Evolutionary conservation across 2,888 invertebrate genomes (phyloP).

Genomic region (Troides aeacus): DNA sequence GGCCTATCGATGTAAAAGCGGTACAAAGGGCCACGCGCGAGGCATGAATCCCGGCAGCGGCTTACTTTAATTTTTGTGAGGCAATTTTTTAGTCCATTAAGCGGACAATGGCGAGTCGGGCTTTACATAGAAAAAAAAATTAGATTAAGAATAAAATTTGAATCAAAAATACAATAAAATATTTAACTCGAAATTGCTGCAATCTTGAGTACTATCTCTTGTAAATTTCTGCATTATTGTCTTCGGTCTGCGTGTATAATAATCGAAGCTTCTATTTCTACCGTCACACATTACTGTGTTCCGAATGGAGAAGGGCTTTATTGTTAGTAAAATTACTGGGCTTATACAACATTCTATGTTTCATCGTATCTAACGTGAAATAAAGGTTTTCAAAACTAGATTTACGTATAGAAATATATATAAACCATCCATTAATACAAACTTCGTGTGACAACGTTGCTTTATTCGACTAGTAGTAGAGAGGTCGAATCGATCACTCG

Average conservation of each 20-base stretch:
- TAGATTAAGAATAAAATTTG: not conserved
- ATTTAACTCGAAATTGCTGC: no score
- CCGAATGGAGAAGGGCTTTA: no score
- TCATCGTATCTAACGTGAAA: no score
- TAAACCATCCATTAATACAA: no score
- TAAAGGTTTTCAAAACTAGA: not conserved
- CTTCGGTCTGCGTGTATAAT: no score
- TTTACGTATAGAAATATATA: not conserved
- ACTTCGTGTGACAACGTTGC: not conserved
- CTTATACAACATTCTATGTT: no score
- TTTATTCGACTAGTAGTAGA: slow-evolving; percentile 4
- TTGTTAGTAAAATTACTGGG: no score
- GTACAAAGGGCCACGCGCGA: slow-evolving; percentile 23
- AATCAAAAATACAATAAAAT: not conserved
- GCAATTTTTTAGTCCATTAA: slow-evolving; percentile 56
- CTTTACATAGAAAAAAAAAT: not conserved
- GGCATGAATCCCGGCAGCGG: slow-evolving; percentile 32
- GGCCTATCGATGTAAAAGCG: slow-evolving; percentile 61
- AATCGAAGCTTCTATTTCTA: no score
- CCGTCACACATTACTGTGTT: no score
- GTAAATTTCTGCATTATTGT: no score
- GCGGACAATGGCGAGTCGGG: slow-evolving; percentile 30
- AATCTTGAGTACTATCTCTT: no score
- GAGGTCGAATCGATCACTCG: slow-evolving; percentile 10
- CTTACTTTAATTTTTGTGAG: slow-evolving; percentile 61